Percentiles rank a stretch among this genome's conserved stretches.
These are phyloP conservation scores for Agrenia bidenticulata DNA, from an alignment of 2,888 invertebrate genomes.

Conservation along the genomic window DNA sequence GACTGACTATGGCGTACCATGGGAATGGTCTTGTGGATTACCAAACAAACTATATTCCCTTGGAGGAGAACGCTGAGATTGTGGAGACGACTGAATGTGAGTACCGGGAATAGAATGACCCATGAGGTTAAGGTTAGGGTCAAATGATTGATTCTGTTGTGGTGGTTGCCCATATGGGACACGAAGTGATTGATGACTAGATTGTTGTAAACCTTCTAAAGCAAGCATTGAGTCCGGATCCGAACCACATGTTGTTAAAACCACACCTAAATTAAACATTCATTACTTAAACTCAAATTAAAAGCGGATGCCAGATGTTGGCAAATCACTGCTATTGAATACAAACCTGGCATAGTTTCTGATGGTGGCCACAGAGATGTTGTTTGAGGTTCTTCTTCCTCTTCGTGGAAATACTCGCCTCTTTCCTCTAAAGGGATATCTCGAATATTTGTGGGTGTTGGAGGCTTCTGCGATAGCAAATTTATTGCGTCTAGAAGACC, in stretches of 20 bases:
- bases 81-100: conserved; percentile 31
- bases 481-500: conserved; percentile 52
- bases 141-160: not conserved
- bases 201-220: conserved; percentile 39
- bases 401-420: conserved; percentile 43
- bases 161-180: conserved; percentile 39
- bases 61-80: conserved; percentile 15
- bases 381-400: conserved; percentile 39
- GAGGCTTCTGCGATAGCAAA: conserved; percentile 49
- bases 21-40: conserved; percentile 12
- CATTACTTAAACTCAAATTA: not conserved
- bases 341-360: conserved; percentile 52
- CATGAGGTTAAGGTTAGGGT: not conserved
- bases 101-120: conserved; percentile 22
- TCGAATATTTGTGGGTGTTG: conserved; percentile 41
- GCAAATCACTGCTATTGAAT: no score
- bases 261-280: conserved; percentile 38
- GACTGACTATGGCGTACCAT: no score
- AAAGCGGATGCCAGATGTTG: no score
- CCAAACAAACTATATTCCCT: conserved; percentile 38
- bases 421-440: conserved; percentile 44
- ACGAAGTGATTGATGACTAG: conserved; percentile 47
- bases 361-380: conserved; percentile 51
- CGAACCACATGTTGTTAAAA: conserved; percentile 50
- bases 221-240: conserved; percentile 38